phyloP scores from a whole-genome alignment of 92 coral and sea anemone genomes.

The Anthopleura xanthogrammica region DNA sequence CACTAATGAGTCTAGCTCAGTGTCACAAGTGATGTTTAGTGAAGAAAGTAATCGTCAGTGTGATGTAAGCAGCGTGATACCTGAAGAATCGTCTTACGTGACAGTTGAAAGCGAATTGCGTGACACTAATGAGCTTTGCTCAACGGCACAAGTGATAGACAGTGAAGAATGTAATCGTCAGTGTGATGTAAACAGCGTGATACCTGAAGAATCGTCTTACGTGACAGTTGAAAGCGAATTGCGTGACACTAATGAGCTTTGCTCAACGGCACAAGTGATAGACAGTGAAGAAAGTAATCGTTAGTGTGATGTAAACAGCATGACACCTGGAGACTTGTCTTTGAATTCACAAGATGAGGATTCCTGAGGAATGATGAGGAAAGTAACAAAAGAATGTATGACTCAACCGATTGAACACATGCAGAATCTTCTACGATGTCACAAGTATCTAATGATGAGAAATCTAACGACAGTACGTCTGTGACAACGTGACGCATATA shows the following conservation, averaged over 20 bases:
- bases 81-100: background rate
- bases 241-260: background rate
- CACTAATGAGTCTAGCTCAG: background rate
- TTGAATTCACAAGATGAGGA: background rate
- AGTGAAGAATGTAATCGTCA: background rate
- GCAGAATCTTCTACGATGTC: background rate
- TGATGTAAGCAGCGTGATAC: background rate
- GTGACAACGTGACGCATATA: background rate
- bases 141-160: background rate
- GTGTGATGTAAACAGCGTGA: background rate
- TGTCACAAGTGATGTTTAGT: background rate
- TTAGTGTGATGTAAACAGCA: background rate
- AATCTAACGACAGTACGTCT: no score
- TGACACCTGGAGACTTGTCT: background rate
- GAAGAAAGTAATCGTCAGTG: background rate
- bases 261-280: background rate
- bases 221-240: slow-evolving; percentile 8
- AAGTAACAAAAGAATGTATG: background rate
- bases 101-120: slow-evolving; percentile 12
- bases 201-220: background rate
- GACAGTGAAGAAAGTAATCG: background rate
- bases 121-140: background rate
- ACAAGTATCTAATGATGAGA: no score
- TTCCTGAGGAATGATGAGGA: background rate
- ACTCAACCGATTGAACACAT: background rate